These are phyloP conservation scores for Panzeria rudis DNA, from an alignment of 2,888 invertebrate genomes.

Conservation along the genomic window DNA sequence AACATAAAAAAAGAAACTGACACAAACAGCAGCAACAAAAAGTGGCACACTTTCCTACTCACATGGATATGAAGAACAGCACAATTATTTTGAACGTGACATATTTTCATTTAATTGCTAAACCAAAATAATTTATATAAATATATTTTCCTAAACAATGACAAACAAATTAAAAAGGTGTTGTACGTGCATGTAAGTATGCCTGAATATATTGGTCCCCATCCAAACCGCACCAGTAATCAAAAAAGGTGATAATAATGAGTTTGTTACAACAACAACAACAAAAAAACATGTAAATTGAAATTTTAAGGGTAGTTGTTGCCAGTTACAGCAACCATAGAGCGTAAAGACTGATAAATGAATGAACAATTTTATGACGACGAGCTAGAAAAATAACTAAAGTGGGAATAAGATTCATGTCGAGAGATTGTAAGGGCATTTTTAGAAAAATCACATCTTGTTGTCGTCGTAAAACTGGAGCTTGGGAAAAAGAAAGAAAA, in stretches of 20 bases:
- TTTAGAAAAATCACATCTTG: constrained; percentile 42
- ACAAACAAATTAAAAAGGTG: constrained; percentile 39
- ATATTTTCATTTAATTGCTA: constrained; percentile 70
- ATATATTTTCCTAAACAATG: constrained; percentile 33
- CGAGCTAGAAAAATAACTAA: neutral
- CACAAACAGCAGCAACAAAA: constrained; percentile 8
- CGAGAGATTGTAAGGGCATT: constrained; percentile 34
- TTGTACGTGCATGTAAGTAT: neutral
- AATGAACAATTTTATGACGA: neutral
- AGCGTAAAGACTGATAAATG: constrained; percentile 7
- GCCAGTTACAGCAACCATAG: neutral
- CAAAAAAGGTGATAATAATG: constrained; percentile 61
- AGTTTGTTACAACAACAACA: constrained; percentile 30
- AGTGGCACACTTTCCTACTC: constrained; percentile 1
- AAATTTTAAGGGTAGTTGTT: constrained; percentile 61
- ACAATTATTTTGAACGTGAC: constrained; percentile 65
- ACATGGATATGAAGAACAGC: neutral
- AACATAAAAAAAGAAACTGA: constrained; percentile 15
- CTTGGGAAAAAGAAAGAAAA: neutral
- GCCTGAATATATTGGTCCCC: constrained; percentile 12
- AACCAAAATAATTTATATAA: constrained; percentile 67
- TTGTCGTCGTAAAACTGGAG: constrained; percentile 1
- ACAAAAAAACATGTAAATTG: constrained; percentile 40
- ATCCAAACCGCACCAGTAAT: neutral
- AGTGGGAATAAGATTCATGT: neutral